Evolutionary conservation across 2,113 vertebrate genomes (phyloP).

Genomic region (Thunnus maccoyii): DNA sequence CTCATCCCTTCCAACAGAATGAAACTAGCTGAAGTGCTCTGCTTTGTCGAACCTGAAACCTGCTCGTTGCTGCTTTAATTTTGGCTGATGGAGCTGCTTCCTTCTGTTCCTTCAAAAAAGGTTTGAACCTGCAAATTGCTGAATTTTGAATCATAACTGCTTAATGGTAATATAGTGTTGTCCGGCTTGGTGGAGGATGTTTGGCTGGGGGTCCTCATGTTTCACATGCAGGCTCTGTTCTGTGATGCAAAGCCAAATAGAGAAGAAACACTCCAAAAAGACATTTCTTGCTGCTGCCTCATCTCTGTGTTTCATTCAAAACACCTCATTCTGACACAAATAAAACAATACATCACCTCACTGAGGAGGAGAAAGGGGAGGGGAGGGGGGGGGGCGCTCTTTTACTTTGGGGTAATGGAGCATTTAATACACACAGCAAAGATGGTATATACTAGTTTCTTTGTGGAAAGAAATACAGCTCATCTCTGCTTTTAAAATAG

Average conservation of each 20-base stretch:
- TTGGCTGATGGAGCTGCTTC: too few relatives aligned
- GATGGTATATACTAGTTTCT: background rate
- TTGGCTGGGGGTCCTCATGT: background rate
- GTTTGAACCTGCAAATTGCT: too few relatives aligned
- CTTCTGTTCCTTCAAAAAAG: too few relatives aligned
- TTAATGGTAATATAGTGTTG: background rate
- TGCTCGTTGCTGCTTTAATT: too few relatives aligned
- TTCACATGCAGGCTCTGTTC: background rate
- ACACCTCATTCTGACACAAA: background rate
- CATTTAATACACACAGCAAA: background rate
- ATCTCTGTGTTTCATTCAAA: slow-evolving; percentile 9
- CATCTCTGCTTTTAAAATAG: background rate
- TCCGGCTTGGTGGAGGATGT: background rate
- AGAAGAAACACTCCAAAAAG: background rate
- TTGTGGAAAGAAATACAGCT: background rate
- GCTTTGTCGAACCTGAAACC: too few relatives aligned
- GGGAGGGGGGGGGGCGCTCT: too few relatives aligned
- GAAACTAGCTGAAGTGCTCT: too few relatives aligned
- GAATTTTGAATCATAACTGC: too few relatives aligned
- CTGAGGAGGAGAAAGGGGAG: too few relatives aligned
- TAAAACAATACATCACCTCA: background rate
- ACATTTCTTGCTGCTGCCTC: background rate
- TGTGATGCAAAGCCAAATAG: background rate
- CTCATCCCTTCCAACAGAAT: too few relatives aligned
- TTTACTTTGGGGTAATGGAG: background rate